These are phyloP conservation scores for Philaethria dido DNA, from an alignment of 2,888 invertebrate genomes.

Conservation along the genomic window DNA sequence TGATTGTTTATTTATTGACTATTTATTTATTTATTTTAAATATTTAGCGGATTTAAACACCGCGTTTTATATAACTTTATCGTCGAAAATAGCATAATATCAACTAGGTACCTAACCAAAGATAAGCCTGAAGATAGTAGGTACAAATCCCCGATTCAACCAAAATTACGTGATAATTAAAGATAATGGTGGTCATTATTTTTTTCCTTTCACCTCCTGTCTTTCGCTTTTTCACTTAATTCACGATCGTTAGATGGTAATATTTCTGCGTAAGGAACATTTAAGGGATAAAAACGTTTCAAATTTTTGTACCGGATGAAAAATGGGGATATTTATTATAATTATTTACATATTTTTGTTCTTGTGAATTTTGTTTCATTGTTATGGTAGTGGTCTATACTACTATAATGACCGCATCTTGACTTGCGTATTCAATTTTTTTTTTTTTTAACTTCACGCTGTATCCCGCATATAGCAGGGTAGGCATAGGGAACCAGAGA, in stretches of 20 bases:
- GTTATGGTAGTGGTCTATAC: background rate
- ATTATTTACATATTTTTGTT: conserved; percentile 37
- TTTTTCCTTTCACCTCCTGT: conserved; percentile 32
- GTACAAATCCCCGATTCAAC: conserved; percentile 14
- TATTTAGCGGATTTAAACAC: no score
- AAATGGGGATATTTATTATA: conserved; percentile 32
- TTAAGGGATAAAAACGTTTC: conserved; percentile 28
- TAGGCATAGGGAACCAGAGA: no score
- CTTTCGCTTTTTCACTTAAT: conserved; percentile 37
- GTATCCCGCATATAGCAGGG: no score
- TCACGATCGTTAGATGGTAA: conserved; percentile 40
- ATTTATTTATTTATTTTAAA: no score
- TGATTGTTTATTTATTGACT: no score
- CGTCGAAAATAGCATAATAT: no score
- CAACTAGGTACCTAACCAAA: no score
- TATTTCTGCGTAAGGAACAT: conserved; percentile 32
- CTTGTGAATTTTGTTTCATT: background rate
- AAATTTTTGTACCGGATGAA: conserved; percentile 27
- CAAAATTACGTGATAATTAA: conserved; percentile 32
- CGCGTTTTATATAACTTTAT: no score
- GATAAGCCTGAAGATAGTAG: background rate
- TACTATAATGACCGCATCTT: no score
- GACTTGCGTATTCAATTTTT: no score
- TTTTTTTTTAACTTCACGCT: no score
- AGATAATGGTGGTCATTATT: conserved; percentile 38